phyloP scores from a whole-genome alignment of 1,140 invertebrate genomes.

The Pollicipes pollicipes region DNA sequence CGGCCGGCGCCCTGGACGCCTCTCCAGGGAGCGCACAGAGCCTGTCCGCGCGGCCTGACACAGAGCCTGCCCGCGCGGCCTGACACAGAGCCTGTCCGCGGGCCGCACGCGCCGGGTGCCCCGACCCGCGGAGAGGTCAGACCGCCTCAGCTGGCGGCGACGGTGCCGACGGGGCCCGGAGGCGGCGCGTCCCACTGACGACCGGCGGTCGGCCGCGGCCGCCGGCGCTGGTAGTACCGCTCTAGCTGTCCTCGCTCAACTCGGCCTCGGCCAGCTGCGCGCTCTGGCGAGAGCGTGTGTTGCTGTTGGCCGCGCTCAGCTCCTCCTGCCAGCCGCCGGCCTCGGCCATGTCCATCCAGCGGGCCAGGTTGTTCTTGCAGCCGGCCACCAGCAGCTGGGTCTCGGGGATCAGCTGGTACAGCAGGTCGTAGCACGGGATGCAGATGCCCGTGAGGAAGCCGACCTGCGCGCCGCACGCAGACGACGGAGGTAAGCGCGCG shows the following conservation, averaged over 20 bases:
- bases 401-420: slow-evolving; percentile 46
- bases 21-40: too few relatives aligned
- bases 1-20: too few relatives aligned
- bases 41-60: too few relatives aligned
- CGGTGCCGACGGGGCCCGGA: too few relatives aligned
- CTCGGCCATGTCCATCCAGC: slow-evolving; percentile 35
- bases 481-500: not conserved
- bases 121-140: too few relatives aligned
- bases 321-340: slow-evolving; percentile 13
- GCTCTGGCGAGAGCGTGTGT: not conserved
- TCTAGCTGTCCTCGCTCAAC: slow-evolving; percentile 4
- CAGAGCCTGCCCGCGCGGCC: too few relatives aligned
- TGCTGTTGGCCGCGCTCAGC: not conserved
- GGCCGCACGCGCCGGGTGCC: too few relatives aligned
- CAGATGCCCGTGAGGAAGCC: slow-evolving; percentile 62
- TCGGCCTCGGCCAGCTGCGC: not conserved
- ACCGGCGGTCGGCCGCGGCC: too few relatives aligned
- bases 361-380: slow-evolving; percentile 37
- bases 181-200: too few relatives aligned
- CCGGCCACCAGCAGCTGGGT: slow-evolving; percentile 49
- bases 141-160: too few relatives aligned
- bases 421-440: slow-evolving; percentile 54
- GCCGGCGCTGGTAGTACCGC: too few relatives aligned
- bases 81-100: too few relatives aligned
- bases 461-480: slow-evolving; percentile 33